Conservation (phyloP, 1,140 invertebrate species). For the Whitmania pigra region DNA sequence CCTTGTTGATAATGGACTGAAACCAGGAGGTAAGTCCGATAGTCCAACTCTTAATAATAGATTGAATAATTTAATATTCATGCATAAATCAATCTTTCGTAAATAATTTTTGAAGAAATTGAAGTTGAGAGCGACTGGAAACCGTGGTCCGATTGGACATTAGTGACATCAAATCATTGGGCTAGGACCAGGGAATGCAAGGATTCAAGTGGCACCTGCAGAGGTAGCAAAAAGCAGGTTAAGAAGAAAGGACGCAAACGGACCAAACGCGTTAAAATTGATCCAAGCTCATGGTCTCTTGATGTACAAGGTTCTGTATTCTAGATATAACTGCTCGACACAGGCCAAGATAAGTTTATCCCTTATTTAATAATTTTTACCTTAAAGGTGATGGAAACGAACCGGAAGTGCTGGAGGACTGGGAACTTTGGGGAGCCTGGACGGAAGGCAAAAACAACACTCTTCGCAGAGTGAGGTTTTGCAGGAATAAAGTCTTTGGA, state of each 20-base stretch:
- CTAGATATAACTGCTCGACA: too few species aligned
- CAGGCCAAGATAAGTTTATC: too few species aligned
- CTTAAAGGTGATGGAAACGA: neutral
- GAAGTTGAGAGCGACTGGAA: conserved; percentile 4
- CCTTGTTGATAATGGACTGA: too few species aligned
- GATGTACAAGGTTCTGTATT: too few species aligned
- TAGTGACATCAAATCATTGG: neutral
- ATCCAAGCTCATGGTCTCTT: too few species aligned
- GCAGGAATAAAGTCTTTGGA: neutral
- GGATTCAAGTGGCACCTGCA: neutral
- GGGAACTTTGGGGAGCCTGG: conserved; percentile 3
- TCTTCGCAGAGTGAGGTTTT: neutral
- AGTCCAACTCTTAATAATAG: too few species aligned
- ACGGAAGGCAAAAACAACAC: neutral
- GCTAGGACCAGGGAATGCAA: conserved; percentile 6
- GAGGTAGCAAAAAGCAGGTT: conserved; percentile 1
- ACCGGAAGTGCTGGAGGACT: conserved; percentile 1
- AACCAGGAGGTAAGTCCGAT: too few species aligned
- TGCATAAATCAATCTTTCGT: too few species aligned
- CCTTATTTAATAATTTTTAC: too few species aligned
- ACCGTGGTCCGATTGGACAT: conserved; percentile 2
- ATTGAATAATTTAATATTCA: too few species aligned
- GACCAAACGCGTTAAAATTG: too few species aligned
- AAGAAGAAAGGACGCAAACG: neutral
- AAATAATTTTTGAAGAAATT: neutral